A percentile compares a stretch with the other conserved stretches of the same genome.
Evolutionary conservation across 2,888 invertebrate species (phyloP).

Genomic region (Philaethria dido): DNA sequence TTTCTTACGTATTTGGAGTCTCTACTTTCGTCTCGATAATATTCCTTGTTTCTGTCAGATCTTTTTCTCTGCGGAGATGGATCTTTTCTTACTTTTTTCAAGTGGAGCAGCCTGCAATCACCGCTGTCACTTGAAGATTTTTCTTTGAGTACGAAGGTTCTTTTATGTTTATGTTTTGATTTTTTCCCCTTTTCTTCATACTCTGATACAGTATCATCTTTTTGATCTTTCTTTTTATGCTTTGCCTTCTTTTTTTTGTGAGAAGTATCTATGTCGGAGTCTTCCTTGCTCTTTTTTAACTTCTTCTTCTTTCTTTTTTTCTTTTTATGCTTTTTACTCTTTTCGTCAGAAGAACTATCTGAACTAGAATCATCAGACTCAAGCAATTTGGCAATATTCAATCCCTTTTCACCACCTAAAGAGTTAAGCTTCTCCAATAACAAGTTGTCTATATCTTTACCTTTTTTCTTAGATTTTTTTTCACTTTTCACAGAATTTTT

Average conservation of each 20-base stretch:
- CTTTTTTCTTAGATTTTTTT: slow-evolving; percentile 74
- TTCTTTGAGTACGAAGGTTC: slow-evolving; percentile 41
- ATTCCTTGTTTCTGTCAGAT: slow-evolving; percentile 25
- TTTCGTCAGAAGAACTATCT: slow-evolving; percentile 54
- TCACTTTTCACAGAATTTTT: slow-evolving; percentile 77
- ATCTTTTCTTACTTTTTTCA: slow-evolving; percentile 44
- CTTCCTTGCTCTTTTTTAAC: slow-evolving; percentile 48
- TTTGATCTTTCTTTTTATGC: slow-evolving; percentile 39
- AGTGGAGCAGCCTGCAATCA: slow-evolving; percentile 44
- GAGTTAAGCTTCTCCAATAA: slow-evolving; percentile 88
- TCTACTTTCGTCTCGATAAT: slow-evolving; percentile 35
- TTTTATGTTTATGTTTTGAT: neutral
- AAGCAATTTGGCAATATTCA: slow-evolving; percentile 67
- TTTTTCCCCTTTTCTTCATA: slow-evolving; percentile 30
- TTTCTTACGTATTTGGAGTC: slow-evolving; percentile 35
- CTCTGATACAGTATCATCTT: slow-evolving; percentile 27
- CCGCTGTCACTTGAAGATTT: slow-evolving; percentile 46
- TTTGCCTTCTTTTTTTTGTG: slow-evolving; percentile 52
- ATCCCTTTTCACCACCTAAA: slow-evolving; percentile 75
- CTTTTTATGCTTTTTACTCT: slow-evolving; percentile 62
- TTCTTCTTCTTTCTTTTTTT: slow-evolving; percentile 56
- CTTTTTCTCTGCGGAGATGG: slow-evolving; percentile 30
- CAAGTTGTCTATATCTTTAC: slow-evolving; percentile 86
- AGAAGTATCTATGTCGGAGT: slow-evolving; percentile 39
- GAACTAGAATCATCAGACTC: slow-evolving; percentile 64